Evolutionary conservation across 2,113 vertebrate species (phyloP), one percentile per base, ranked within the genome.

Genomic region (Donacobius atricapilla): DNA sequence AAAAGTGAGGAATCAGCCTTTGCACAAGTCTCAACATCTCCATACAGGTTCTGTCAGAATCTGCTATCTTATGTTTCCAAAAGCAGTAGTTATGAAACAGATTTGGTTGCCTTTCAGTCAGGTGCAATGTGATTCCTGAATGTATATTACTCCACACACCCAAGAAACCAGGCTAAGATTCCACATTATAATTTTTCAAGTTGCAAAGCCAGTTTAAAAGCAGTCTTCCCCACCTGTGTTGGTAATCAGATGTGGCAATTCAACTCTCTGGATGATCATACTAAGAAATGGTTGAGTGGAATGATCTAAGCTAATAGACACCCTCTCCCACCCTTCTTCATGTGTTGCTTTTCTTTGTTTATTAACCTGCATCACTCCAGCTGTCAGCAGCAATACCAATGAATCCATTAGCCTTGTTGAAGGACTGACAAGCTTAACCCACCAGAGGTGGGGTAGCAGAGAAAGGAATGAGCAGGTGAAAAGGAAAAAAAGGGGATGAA

Each of bases 181-280:
- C 71, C 63, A 69, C 58, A 42, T 69, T 42, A 39, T 39, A 76
- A 80, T 77, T 94, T 96, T 89, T 66, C 64, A 86, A 80, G 92
- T 94, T 94, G 92, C 51, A 93, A 83, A 92, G 75, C 94, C 84
- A 57, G 90, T 95, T 96, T 93, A 80, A 87, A 64, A 86, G 57
- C 58, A 73, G 18, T 35, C 23, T 86, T 90, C 35, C 23, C 42
- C 47, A 92, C 42, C 42, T 89, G 1, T 77, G 35, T 15, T 80
- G 76, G 31, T 88, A 42, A 66, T 94, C 16, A 39, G 66, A 94
- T 88, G 71, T 70, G 58, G 90, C 79, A 97, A 93, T 83, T 66
- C 63, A 93, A 11, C 39, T 37, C 51, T 58, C 79, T 94, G 83
- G 70, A 73, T 66, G 83, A 78, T 60, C 47, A 66, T 56, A 73